Evolutionary conservation across 2,888 invertebrate genomes (phyloP).

Genomic region (Lasioglossum lativentre): DNA sequence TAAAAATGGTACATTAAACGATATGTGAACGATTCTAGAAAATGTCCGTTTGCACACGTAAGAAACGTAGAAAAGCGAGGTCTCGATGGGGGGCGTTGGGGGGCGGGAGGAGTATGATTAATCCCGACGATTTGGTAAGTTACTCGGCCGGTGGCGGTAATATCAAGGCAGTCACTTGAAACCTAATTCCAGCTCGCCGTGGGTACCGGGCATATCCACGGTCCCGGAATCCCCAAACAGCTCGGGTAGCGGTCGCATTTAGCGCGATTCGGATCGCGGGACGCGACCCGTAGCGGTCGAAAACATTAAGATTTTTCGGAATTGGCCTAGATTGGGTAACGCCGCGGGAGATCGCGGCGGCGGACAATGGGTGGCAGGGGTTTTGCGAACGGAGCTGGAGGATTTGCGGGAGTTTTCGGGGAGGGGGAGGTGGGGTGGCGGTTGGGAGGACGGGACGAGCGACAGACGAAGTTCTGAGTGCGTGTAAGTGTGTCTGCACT

Average conservation of each 20-base stretch:
- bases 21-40: background rate
- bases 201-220: background rate
- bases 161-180: slow-evolving; percentile 38
- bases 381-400: slow-evolving; percentile 7
- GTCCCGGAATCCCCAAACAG: slow-evolving; percentile 26
- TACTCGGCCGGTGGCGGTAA: slow-evolving; percentile 33
- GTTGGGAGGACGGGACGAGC: slow-evolving; percentile 25
- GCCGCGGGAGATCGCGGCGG: slow-evolving; percentile 72
- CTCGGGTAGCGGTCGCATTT: slow-evolving; percentile 20
- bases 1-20: background rate
- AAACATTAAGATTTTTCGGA: slow-evolving; percentile 70
- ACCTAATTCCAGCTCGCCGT: slow-evolving; percentile 35
- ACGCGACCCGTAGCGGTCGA: slow-evolving; percentile 4
- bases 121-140: slow-evolving; percentile 34
- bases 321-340: slow-evolving; percentile 78
- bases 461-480: slow-evolving; percentile 60
- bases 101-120: background rate
- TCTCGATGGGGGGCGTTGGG: background rate
- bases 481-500: slow-evolving; percentile 66
- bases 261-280: slow-evolving; percentile 16
- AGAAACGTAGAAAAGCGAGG: background rate
- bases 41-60: background rate
- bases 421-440: slow-evolving; percentile 36
- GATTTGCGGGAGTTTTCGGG: background rate
- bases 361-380: slow-evolving; percentile 66